Evolutionary conservation across 2,113 vertebrate genomes (phyloP), one percentile per base, ranked within the genome.

Genomic region (Caretta caretta): DNA sequence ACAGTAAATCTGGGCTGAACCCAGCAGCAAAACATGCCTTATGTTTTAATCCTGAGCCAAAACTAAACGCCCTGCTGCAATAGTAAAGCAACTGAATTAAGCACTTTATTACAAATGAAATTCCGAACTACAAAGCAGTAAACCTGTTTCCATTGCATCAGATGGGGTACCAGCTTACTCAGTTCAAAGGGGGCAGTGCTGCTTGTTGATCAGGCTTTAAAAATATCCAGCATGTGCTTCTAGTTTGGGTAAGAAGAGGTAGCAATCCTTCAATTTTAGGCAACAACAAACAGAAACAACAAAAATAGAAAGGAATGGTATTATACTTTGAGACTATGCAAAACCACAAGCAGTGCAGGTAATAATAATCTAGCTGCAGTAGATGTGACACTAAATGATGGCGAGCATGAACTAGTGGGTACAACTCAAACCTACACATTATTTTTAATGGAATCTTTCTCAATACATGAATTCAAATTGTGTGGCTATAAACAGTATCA

Each of bases 11-110:
- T 86, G 89, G 80, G 78, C 29, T 93, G 93, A 95, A 97, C 49
- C 25, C 48, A 84, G 88, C 38, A 92, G 80, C 76, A 96, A 96
- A 93, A 94, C 1, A 29, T 78, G 92, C 82, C 86, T 89, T 84
- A 79, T 93, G 54, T 90, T 97, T 84, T 89, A 93, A 90, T 87
- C 76, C 35, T 76, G 78, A 79, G 51, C 87, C 76, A 96, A 83
- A 76, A 86, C 38, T 83, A 87, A 95, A 94, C 5, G 31, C 5
- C 56, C 82, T 14, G 16, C 27, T 72, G 87, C 25, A 92, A 91
- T 90, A 96, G 53, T 72, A 89, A 87, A 78, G 78, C 27, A 89
- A 81, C 31, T 83, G 48, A 92, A 80, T n/a, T 76, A 94, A 91
- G 42, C 83, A 83, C 16, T 49, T 75, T 0, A 95, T 94, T 93